Evolutionary conservation across 2,888 invertebrate genomes (phyloP), one percentile per base, ranked within the genome.

Genomic region (Cactoblastis cactorum): DNA sequence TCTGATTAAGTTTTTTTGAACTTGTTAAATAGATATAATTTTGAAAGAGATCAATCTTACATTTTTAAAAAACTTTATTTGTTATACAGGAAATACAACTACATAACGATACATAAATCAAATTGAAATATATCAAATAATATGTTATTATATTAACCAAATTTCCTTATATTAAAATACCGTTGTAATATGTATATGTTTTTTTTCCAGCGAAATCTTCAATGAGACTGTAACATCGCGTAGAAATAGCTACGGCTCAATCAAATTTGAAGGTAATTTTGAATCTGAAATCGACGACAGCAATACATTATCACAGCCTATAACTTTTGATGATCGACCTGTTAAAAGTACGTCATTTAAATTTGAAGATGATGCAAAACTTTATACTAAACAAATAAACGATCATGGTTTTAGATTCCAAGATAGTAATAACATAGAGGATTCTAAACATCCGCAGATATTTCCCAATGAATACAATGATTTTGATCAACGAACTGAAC

Each of bases 251-350:
- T 35, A 46, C 22, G 22, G 15, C 2, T 35, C 12, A 3, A 37
- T 48, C 15, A 49, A 22, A 22, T 49, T 49, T n/a, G 49, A 41
- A 33, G 49, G 41, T 4, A 9, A 12, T 33, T 37, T 17, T 28
- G 15, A 17, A 11, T n/a, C 28, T 37, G 19, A 33, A 22, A 6
- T 14, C 19, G 49, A 34, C 19, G 19, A 41, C 1, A 19, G n/a
- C 5, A 18, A 17, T 3, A 11, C 1, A 9, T 11, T 11, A 37
- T 15, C 17, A 8, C 15, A 37, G 3, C 15, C 14, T 9, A 46
- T 46, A 8, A 46, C 1, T 19, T 47, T 37, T 18, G 37, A 47
- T 11, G 35, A 37, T 3, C 35, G 19, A 22, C 6, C 35, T 28
- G 8, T 1, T 28, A 35, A 12, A 15, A 11, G 6, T 17, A 17